Conservation (phyloP, 1,140 invertebrate genomes). For the Brachionus plicatilis region DNA sequence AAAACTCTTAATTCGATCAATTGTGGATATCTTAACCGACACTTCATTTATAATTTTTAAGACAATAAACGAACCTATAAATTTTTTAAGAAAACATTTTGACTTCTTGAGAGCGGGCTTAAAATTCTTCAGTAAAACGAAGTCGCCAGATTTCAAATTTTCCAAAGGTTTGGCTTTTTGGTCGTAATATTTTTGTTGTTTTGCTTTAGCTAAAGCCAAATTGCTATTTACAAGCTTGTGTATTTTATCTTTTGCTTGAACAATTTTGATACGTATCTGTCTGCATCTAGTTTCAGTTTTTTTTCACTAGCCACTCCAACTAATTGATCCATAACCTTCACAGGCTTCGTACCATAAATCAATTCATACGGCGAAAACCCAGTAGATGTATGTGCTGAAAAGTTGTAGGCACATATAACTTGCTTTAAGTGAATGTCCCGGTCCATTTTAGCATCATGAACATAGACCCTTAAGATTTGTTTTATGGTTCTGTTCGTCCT, state of each 20-base stretch:
- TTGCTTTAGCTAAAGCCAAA: neutral
- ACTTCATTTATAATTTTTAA: too few species aligned
- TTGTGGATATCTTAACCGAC: too few species aligned
- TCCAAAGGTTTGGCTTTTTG: neutral
- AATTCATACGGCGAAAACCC: neutral
- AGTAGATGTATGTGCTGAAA: neutral
- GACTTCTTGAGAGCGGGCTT: too few species aligned
- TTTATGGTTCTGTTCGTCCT: too few species aligned
- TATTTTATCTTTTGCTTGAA: neutral
- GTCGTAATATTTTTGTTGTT: neutral
- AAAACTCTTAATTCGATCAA: too few species aligned
- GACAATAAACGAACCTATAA: too few species aligned
- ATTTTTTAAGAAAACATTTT: too few species aligned
- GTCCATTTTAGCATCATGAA: neutral
- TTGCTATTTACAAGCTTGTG: neutral
- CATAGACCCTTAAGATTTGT: neutral
- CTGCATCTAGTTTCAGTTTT: neutral
- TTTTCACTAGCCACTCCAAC: neutral
- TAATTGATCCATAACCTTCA: neutral
- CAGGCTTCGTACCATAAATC: neutral
- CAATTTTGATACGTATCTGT: neutral
- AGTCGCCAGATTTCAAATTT: too few species aligned
- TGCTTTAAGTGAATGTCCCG: neutral
- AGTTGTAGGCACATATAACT: neutral
- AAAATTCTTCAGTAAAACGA: too few species aligned